Base-by-base conservation (phyloP, 2,113 vertebrate genomes). In the Callipepla californica region DNA sequence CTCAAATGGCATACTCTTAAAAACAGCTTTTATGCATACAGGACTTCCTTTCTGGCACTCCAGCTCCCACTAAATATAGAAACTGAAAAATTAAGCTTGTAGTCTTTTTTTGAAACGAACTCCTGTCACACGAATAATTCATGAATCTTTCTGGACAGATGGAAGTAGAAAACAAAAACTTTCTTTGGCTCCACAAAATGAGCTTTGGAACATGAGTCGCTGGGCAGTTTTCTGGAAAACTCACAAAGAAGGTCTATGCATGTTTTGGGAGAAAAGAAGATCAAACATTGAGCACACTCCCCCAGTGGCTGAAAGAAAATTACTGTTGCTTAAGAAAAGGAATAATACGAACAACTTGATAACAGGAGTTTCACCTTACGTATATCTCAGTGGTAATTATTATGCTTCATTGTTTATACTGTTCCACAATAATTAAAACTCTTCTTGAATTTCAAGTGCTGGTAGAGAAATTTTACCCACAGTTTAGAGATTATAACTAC, bases 131-230 rank as follows among this genome's bases (percentile, higher is more conserved):
- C 91, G n/a, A 94, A 95, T 94, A 85, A 81, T 92, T 89, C 48
- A 94, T 85, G 13, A 65, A 63, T 36, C 8, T 72, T 90, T 91
- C 62, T 65, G 68, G 66, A 75, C 61, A 84, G 87, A 91, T 72
- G 66, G 57, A 91, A 79, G 12, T 4, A 72, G 57, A 57, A 93
- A 85, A 91, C 77, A 91, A 87, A 94, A 78, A n/a, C 66, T 72
- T 53, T 28, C 38, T 21, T 51, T 85, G 77, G 57, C 51, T 72
- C 63, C 48, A 40, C 30, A 74, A 84, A 84, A 72, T 57, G 19
- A 75, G 42, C 10, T 67, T 89, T 53, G 51, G 66, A 84, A 55
- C 70, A 38, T 51, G 16, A 80, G 28, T 23, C 68, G 38, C 25
- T 81, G 38, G 38, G 6, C 14, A 75, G 6, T 92, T 81, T 78